Base-by-base conservation (phyloP, 2,113 vertebrate genomes). In the Aspidoscelis tigris region DNA sequence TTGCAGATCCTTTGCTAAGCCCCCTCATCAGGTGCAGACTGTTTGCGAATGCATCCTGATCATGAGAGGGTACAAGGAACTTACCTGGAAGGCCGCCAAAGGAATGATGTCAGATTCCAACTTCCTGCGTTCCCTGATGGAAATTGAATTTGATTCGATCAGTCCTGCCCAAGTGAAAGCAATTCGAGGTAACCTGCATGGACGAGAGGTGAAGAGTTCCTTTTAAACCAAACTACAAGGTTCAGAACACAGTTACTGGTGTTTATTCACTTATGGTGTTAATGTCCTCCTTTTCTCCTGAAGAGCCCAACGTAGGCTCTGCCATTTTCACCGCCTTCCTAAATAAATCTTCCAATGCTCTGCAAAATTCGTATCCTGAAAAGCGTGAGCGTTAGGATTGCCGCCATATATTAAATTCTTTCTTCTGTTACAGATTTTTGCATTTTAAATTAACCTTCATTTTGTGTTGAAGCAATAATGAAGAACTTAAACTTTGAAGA, bases 41-140 rank as follows among this genome's bases (percentile, higher is more conserved):
- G 97, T 99, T 47, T 98, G 99, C 9, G 98, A 99, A 88, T 99
- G 99, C 82, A 98, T 99, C 88, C 96, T 99, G 64, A 97, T 99
- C 78, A 96, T 99, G 84, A 97, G 97, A 50, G 97, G 97, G 21
- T 95, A 98, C 93, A 98, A 97, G 77, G 99, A 99, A 81, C 95
- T 99, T 83, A 98, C 88, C 92, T 99, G 99, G 99, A 98, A 97
- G 85, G 92, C 96, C 0, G 98, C 98, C 89, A 99, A 97, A 82
- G 97, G 96, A 33, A 99, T 99, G 99, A 99, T 99, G 98, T 98
- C 98, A 0, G 99, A 99, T 92, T 93, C 97, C 1, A 98, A 97
- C 88, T 99, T 99, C 95, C 95, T 99, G 89, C 93, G 95, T 2
- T 96, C 96, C 0, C 95, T 99, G 55, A 96, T 98, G 97, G 97